Percentiles rank a stretch among this genome's conserved stretches.
phyloP scores from a whole-genome alignment of 2,888 invertebrate genomes.

The Diaprepes abbreviatus region DNA sequence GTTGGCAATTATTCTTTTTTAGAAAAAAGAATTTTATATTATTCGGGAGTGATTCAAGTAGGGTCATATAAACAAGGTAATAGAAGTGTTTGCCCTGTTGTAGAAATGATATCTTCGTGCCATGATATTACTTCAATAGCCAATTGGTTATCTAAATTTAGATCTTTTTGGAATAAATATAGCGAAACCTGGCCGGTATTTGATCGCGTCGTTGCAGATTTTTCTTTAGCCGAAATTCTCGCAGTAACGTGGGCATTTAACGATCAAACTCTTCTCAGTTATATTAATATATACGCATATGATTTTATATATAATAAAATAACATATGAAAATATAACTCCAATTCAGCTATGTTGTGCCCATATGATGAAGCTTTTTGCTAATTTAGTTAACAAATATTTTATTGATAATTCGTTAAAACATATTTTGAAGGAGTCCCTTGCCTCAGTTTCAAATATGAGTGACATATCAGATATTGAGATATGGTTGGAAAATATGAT shows the following conservation, averaged over 20 bases:
- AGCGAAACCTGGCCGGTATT: not conserved
- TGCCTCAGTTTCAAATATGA: not conserved
- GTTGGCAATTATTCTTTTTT: not conserved
- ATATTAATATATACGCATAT: not conserved
- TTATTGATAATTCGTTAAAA: not conserved
- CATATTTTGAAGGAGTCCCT: not conserved
- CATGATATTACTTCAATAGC: not conserved
- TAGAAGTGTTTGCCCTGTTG: not conserved
- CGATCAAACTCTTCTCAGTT: not conserved
- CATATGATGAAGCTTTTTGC: too few species aligned
- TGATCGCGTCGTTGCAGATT: too few species aligned
- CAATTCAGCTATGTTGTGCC: not conserved
- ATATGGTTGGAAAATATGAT: not conserved
- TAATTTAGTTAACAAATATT: not conserved
- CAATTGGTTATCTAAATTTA: not conserved
- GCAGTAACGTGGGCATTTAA: not conserved
- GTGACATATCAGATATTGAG: not conserved
- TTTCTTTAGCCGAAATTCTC: not conserved
- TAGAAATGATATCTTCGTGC: not conserved
- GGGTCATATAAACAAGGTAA: not conserved
- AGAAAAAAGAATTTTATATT: not conserved
- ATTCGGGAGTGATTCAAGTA: not conserved
- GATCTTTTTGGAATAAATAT: not conserved
- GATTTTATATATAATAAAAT: not conserved
- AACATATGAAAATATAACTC: not conserved